These are phyloP conservation scores for Eristalinus sepulchralis DNA, from an alignment of 2,888 invertebrate genomes.

Conservation along the genomic window DNA sequence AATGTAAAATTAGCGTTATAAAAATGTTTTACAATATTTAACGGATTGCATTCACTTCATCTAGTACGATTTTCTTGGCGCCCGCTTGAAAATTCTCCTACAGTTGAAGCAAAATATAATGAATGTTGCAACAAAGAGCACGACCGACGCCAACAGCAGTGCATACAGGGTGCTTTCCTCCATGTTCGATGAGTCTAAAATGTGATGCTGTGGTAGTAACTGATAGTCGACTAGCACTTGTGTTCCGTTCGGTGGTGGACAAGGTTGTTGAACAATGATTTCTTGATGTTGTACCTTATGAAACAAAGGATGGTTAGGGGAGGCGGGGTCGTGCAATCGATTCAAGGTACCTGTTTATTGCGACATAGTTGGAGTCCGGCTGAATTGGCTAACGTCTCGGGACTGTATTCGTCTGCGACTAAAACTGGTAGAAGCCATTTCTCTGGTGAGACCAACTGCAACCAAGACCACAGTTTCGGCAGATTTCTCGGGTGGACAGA, in stretches of 20 bases:
- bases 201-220: slow-evolving; percentile 82
- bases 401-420: slow-evolving; percentile 85
- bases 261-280: slow-evolving; percentile 91
- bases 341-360: slow-evolving; percentile 85
- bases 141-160: slow-evolving; percentile 84
- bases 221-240: slow-evolving; percentile 84
- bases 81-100: slow-evolving; percentile 75
- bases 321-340: background rate
- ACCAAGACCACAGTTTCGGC: slow-evolving; percentile 85
- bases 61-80: slow-evolving; percentile 54
- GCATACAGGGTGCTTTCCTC: slow-evolving; percentile 84
- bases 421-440: slow-evolving; percentile 88
- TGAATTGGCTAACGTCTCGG: slow-evolving; percentile 84
- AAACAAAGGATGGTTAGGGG: background rate
- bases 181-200: slow-evolving; percentile 82
- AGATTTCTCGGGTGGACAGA: slow-evolving; percentile 86
- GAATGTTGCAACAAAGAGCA: slow-evolving; percentile 84
- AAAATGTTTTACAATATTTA: slow-evolving; percentile 16
- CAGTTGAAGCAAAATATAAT: slow-evolving; percentile 84
- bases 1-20: slow-evolving; percentile 13
- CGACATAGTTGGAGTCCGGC: slow-evolving; percentile 83
- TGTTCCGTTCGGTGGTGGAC: slow-evolving; percentile 90
- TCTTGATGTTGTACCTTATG: slow-evolving; percentile 90
- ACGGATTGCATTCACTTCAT: background rate
- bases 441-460: slow-evolving; percentile 87